Base-by-base conservation (phyloP, 1,140 invertebrate genomes). In the Drosophila willistoni region DNA sequence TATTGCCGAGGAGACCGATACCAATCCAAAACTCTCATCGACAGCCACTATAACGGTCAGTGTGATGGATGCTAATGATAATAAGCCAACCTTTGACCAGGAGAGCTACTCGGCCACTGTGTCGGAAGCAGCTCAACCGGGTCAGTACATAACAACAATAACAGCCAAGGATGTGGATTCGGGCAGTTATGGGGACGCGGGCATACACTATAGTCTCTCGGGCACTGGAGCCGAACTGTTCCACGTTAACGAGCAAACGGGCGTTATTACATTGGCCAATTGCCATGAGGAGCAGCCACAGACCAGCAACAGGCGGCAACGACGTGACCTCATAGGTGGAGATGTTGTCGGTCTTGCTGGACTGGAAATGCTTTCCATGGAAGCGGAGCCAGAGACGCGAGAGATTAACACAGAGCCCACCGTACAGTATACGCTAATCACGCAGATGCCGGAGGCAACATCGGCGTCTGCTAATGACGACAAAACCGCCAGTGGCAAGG, bases 61-160 rank as follows among this genome's bases (percentile, higher is more conserved):
- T 10, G 95, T 98, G 41, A 93, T 94, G 7, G 97, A 98, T 93
- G 95, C 96, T n/a, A 98, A 98, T 93, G 97, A 98, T 93, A 98
- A 98, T 92, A 94, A 95, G 5, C 97, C 97, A 3, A 93, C 93
- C 12, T 98, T 98, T 92, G 93, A 95, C 29, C 94, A 95, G 81
- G 94, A 95, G 51, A 94, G 94, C 10, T 97, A 97, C 90, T 94
- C 94, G 1, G 95, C 95, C 1, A 91, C 85, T 4, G 94, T 98
- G 17, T 94, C 94, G 0, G 97, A 98, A 93, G 94, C 94, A 7
- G 95, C 96, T 0, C 79, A 93, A 0, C 93, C 95, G 1, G 96
- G 96, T 1, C 95, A 95, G 51, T 92, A 94, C 64, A 95, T 98
- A 55, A 94, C 95, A 7, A 95, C 94, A 29, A 95, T 98, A 42